phyloP scores from a whole-genome alignment of 2,797 vertebrate genomes.

The Diceros bicornis region DNA sequence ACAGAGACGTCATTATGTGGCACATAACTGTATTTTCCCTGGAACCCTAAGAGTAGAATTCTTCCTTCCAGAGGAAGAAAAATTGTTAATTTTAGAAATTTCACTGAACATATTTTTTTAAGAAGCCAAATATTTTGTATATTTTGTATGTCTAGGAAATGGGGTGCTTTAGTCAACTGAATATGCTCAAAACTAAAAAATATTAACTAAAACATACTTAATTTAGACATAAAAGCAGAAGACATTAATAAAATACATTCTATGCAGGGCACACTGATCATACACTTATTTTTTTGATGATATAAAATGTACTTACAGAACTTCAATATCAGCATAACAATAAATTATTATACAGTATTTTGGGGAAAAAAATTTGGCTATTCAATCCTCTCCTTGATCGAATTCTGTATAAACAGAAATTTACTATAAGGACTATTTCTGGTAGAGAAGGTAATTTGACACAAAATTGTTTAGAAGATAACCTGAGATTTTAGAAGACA shows the following conservation, averaged over 20 bases:
- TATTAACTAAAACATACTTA: background rate
- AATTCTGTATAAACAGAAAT: slow-evolving; percentile 43
- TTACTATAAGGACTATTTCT: slow-evolving; percentile 42
- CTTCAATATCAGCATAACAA: slow-evolving; percentile 33
- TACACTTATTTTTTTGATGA: background rate
- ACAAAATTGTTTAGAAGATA: slow-evolving; percentile 23
- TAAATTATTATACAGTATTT: slow-evolving; percentile 42
- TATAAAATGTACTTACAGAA: slow-evolving; percentile 42
- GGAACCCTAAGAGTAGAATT: slow-evolving; percentile 1
- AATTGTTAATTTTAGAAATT: background rate
- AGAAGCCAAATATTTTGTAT: background rate
- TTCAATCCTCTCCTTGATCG: slow-evolving; percentile 38
- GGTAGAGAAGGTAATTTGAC: slow-evolving; percentile 59
- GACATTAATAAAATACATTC: slow-evolving; percentile 39
- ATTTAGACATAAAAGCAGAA: slow-evolving; percentile 24
- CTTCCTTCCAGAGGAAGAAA: slow-evolving; percentile 47
- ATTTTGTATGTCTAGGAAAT: slow-evolving; percentile 49
- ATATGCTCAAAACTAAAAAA: slow-evolving; percentile 28
- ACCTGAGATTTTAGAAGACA: slow-evolving; percentile 67
- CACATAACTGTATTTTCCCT: background rate
- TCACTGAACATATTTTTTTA: slow-evolving; percentile 30
- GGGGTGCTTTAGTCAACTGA: background rate
- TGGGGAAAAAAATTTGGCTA: background rate
- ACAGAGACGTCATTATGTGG: too few relatives aligned
- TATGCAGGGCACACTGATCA: background rate